Percentiles rank a stretch among this genome's conserved stretches.
phyloP scores from a whole-genome alignment of 2,797 vertebrate genomes.

The Syngnathus rostellatus region DNA sequence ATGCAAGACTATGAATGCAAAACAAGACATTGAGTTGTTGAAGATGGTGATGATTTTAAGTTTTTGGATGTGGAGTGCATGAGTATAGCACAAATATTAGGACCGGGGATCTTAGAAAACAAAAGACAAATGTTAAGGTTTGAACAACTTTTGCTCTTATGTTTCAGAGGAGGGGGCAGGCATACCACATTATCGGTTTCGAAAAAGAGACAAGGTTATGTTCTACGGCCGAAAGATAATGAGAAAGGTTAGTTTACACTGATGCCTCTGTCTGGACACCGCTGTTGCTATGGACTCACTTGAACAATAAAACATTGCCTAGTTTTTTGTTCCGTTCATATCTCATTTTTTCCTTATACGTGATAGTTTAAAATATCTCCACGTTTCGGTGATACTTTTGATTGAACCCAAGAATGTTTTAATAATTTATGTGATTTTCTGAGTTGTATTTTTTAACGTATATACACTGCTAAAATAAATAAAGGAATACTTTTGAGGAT shows the following conservation, averaged over 20 bases:
- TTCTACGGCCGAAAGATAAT: conserved; percentile 95
- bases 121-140: not conserved
- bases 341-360: not conserved
- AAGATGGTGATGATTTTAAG: not conserved
- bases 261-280: not conserved
- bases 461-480: too few species aligned
- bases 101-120: not conserved
- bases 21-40: not conserved
- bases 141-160: conserved; percentile 4
- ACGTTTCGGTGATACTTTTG: not conserved
- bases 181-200: conserved; percentile 81
- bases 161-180: conserved; percentile 69
- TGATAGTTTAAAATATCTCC: not conserved
- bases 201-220: conserved; percentile 88
- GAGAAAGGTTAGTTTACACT: conserved; percentile 75
- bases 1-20: not conserved
- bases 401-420: too few species aligned
- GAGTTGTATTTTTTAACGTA: too few species aligned
- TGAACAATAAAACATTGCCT: not conserved
- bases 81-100: not conserved
- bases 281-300: not conserved
- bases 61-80: not conserved
- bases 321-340: not conserved
- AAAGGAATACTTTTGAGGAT: too few species aligned
- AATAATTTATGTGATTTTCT: too few species aligned